Base-by-base conservation (phyloP, 2,888 invertebrate species). In the Ypsolopha scabrella region DNA sequence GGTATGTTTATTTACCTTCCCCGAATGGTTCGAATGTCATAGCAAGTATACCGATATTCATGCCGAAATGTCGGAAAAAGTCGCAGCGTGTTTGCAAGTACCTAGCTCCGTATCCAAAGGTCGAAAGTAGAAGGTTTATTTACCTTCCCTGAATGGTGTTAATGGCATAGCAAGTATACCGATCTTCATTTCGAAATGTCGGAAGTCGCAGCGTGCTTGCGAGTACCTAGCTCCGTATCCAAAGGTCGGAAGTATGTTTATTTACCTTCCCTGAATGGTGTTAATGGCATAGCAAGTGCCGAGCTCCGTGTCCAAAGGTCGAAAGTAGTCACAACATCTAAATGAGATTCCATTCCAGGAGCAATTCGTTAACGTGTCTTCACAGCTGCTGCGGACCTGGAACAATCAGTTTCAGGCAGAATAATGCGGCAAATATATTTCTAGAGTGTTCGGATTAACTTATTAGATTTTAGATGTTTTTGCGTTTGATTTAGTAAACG, bases 201-300 rank as follows among this genome's bases (percentile, higher is more conserved):
- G 78, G n/a, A n/a, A n/a, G n/a, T n/a, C n/a, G n/a, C n/a, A n/a
- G n/a, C n/a, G n/a, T n/a, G n/a, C n/a, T n/a, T n/a, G n/a, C n/a
- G n/a, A n/a, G n/a, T n/a, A n/a, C 92, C 92, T 48, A 92, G 67
- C 65, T 92, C 92, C 0, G 92, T 91, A 56, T 91, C 88, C 71
- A 92, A 80, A 10, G 86, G 83, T 51, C 81, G 78, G 59, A 93
- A 93, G 66, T n/a, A n/a, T n/a, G 24, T 24, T 24, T 38, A 10
- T 52, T 63, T 69, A 88, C 89, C 80, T 86, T 55, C 86, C 81
- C 69, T 92, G 92, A 52, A 90, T 75, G 1, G 90, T 90, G 60
- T 93, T 92, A 9, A 92, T 87, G 34, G 87, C 89, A 64, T 87
- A 92, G 63, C 92, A 92, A 48, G 82, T 80, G 0, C 92, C 92